Evolutionary conservation across 2,888 invertebrate genomes (phyloP).

Genomic region (Cynaeus angustus): DNA sequence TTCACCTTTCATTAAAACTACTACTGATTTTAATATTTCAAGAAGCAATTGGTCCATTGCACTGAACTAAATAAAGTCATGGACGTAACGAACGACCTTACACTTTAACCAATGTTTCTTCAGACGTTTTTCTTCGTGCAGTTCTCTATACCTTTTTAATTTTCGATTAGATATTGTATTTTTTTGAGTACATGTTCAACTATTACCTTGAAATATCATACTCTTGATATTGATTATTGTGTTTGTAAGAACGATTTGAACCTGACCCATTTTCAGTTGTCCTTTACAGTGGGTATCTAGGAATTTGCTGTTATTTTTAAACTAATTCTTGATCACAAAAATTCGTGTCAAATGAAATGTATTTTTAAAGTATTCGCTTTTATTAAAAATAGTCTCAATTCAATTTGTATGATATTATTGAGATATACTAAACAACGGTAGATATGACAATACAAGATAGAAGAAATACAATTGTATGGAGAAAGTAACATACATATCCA

Average conservation of each 20-base stretch:
- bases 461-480: no score
- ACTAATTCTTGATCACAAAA: slow-evolving; percentile 2
- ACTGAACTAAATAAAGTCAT: slow-evolving; percentile 37
- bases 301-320: slow-evolving; percentile 25
- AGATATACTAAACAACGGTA: no score
- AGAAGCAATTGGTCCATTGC: slow-evolving; percentile 32
- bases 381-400: no score
- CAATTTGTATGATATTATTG: no score
- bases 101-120: slow-evolving; percentile 25
- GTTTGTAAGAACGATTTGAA: slow-evolving; percentile 26
- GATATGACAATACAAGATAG: no score
- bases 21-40: slow-evolving; percentile 32
- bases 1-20: slow-evolving; percentile 41
- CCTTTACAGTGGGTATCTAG: slow-evolving; percentile 9
- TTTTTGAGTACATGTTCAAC: slow-evolving; percentile 12
- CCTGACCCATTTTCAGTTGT: slow-evolving; percentile 33
- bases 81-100: slow-evolving; percentile 28
- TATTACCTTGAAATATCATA: slow-evolving; percentile 34
- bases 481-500: no score
- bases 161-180: not conserved
- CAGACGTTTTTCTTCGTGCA: slow-evolving; percentile 13
- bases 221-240: slow-evolving; percentile 29
- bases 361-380: slow-evolving; percentile 22
- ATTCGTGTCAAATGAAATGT: slow-evolving; percentile 25
- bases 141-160: slow-evolving; percentile 3